Base-by-base conservation (phyloP, 2,113 vertebrate genomes). In the Probosciger aterrimus region DNA sequence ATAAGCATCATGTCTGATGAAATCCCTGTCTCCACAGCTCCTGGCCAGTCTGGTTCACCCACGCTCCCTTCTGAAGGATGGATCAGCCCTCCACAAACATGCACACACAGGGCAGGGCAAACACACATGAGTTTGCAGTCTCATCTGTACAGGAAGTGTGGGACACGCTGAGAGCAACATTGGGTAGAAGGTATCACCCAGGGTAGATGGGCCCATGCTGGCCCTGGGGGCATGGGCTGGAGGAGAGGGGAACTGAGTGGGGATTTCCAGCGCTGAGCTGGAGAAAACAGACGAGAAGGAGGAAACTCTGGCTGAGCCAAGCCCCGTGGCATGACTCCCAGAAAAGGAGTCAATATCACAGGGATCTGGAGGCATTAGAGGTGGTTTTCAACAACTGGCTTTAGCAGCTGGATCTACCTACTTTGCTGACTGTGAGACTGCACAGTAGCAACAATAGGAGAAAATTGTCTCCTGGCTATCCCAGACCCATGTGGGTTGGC, bases 251-350 rank as follows among this genome's bases (percentile, higher is more conserved):
- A 94, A 28, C 64, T 1, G 79, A 37, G 53, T 83, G 96, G 95
- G 96, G 95, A 97, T 94, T 97, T 97, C 96, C 95, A 96, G 77
- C 2, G 0, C 69, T 41, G 74, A 63, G 78, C 52, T 89, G 86
- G 31, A 94, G 95, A 95, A 95, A 91, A 95, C 74, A 93, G 91
- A 16, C 12, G 0, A 87, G 84, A n/a, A 96, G 94, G 74, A 96
- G 95, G 94, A 97, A 97, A 92, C 2, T 3, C 27, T 64, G 91
- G 30, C 81, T 87, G 69, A 95, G 95, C 96, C 96, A 97, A 97
- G 87, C 47, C 24, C 6, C 14, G 57, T 95, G 94, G 96, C 96
- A 53, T 87, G 81, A 62, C 89, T 96, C 89, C 93, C 93, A 96
- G 96, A 92, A 95, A 87, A 75, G 47, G n/a, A 95, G 84, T 87